These are phyloP conservation scores for Bombyx mori DNA, from an alignment of 1,140 invertebrate genomes.

Conservation along the genomic window ASM3026992v2 NC_085110.1:6953501-6954000, in stretches of 20 bases:
- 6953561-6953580: constrained; percentile 44
- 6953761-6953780: neutral
- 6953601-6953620: constrained; percentile 37
- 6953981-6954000: too few relatives aligned
- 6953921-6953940: too few relatives aligned
- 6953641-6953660: constrained; percentile 30
- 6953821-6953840: constrained; percentile 31
- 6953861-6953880: constrained; percentile 18
- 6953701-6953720: too few relatives aligned
- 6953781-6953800: constrained; percentile 6
- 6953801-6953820: constrained; percentile 19
- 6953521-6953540: constrained; percentile 41
- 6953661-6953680: constrained; percentile 26
- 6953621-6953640: constrained; percentile 45
- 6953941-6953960: too few relatives aligned
- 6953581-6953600: constrained; percentile 55
- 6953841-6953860: constrained; percentile 33
- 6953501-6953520: constrained; percentile 55
- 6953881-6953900: too few relatives aligned
- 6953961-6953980: too few relatives aligned
- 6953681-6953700: too few relatives aligned
- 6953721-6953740: too few relatives aligned
- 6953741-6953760: neutral
- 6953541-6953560: constrained; percentile 42
- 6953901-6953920: too few relatives aligned